Base-by-base conservation (phyloP, 2,888 invertebrate genomes). In the Cryptophagus acutangulus region DNA sequence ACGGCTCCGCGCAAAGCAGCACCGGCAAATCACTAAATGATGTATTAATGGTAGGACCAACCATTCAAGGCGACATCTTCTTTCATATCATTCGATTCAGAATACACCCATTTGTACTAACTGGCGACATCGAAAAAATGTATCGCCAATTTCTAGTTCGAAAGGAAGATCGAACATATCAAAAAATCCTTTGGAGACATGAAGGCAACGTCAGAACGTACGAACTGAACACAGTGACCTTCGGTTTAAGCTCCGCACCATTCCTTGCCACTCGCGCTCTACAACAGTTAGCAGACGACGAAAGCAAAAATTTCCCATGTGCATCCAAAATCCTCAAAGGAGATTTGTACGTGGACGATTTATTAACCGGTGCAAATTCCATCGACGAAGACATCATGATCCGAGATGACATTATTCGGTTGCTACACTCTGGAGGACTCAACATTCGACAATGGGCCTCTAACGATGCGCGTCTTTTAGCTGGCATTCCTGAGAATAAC, bases 191-290 rank as follows among this genome's bases (percentile, higher is more conserved):
- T 35, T 44, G 41, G 46, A 18, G 42, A 17, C 14, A 34, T 10
- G 15, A 31, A 10, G 13, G 30, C 15, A 8, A 38, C 1, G 5
- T 54, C 26, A 34, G 40, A 38, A 31, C 31, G 30, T 47, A 26
- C 6, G 33, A 51, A 38, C 26, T 53, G 25, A 45, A 35, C 17
- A 49, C 44, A 1, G 45, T 54, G 3, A 51, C 46, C 3, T 54
- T 51, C 33, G 56, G 56, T 5, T 49, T 38, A 5, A 45, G 48
- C 1, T 42, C 50, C 10, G n/a, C n/a, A n/a, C n/a, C n/a, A n/a
- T n/a, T n/a, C n/a, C n/a, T n/a, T n/a, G 29, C 29, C 8, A 8
- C n/a, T 8, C 24, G 24, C 6, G 8, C 10, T n/a, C 13, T 29
- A 29, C n/a, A 29, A 13, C 29, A 29, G 13, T 13, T 6, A 10